Evolutionary conservation across 1,140 invertebrate species (phyloP), one percentile per base, ranked within the genome.

Genomic region (Ptiloglossa arizonensis): DNA sequence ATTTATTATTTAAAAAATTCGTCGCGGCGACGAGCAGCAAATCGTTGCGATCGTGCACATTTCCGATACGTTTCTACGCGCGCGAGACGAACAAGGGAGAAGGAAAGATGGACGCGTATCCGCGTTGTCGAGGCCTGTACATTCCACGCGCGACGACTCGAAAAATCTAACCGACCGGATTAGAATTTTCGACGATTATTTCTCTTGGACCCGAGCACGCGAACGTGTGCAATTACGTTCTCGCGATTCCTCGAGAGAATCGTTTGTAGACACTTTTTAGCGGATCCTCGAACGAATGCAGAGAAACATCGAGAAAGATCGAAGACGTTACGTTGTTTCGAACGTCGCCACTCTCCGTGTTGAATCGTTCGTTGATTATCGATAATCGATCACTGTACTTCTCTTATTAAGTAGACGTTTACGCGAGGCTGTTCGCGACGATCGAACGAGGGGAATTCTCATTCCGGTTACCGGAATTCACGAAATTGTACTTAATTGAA

Each of bases 281-380:
- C 9, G 52, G 59, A 52, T 24, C 17, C 48, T 8, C 22, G 15
- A 54, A 29, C 0, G 52, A n/a, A 48, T 48, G 2, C 15, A 24
- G 32, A n/a, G 29, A 27, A 6, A n/a, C n/a, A 15, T 81, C 19
- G 24, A n/a, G n/a, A n/a, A n/a, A n/a, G n/a, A n/a, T 63, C 29
- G 29, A 54, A 38, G 17, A 24, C 24, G 15, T 67, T 48, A 44
- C 64, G 75, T 83, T 75, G 62, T 83, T 83, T 75, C 54, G 35
- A 59, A 29, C 38, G 54, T 35, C 29, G 76, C n/a, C 72, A 69
- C 60, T 79, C 78, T 70, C 79, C 70, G 79, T 63, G 69, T 85
- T 82, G 73, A 73, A 77, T 44, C 66, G 77, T 85, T 67, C 69
- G 59, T 85, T 82, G 68, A 85, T 46, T 76, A 81, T 85, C 52